Conservation (phyloP, 2,797 vertebrate species). For the Amblyraja radiata region DNA sequence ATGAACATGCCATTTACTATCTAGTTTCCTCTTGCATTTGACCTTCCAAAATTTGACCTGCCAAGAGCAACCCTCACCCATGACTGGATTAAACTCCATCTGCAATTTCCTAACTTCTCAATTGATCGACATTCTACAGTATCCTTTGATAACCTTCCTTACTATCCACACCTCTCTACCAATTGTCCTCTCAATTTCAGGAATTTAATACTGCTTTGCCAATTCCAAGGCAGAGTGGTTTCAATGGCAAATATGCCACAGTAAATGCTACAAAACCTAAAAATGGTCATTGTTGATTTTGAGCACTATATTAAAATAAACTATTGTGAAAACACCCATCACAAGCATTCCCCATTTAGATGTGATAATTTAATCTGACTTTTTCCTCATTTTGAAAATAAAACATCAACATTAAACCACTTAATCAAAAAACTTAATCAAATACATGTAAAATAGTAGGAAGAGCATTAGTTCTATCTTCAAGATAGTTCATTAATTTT, state of each 20-base stretch:
- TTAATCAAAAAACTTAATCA: neutral
- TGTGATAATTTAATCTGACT: neutral
- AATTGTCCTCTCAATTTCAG: neutral
- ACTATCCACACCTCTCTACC: too few relatives aligned
- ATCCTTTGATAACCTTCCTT: too few relatives aligned
- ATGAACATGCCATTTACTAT: too few relatives aligned
- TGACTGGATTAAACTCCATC: too few relatives aligned
- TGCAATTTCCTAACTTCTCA: too few relatives aligned
- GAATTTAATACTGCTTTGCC: neutral
- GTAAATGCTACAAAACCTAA: neutral
- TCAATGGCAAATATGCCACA: too few relatives aligned
- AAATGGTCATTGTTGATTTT: neutral
- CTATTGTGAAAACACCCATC: neutral
- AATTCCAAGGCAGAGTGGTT: too few relatives aligned
- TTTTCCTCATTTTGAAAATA: neutral
- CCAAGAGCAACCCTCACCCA: too few relatives aligned
- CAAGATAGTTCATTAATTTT: slow-evolving; percentile 28
- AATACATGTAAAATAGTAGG: neutral
- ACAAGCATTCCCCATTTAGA: neutral
- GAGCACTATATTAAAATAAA: neutral
- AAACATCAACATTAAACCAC: neutral
- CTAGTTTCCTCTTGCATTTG: too few relatives aligned
- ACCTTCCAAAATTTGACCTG: too few relatives aligned
- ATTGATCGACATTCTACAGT: too few relatives aligned
- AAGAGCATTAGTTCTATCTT: slow-evolving; percentile 19